Percentiles rank a stretch among this genome's conserved stretches.
These are phyloP conservation scores for Acanthococcus lagerstroemiae DNA, from an alignment of 2,888 invertebrate species.

Conservation along the genomic window DNA sequence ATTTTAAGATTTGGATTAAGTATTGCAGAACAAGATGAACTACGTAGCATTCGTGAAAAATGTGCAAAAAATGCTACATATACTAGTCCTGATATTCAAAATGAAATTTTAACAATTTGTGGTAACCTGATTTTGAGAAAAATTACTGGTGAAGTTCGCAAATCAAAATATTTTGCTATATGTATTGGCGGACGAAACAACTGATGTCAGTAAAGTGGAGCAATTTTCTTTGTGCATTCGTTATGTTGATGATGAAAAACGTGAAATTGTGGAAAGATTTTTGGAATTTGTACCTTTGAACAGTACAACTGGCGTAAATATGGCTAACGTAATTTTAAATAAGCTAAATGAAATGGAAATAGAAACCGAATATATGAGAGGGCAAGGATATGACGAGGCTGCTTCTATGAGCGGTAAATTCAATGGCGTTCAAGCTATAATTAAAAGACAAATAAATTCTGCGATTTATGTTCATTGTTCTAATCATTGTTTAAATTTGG, in stretches of 20 bases:
- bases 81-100: constrained; percentile 34
- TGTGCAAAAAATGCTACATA: constrained; percentile 33
- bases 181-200: constrained; percentile 36
- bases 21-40: neutral
- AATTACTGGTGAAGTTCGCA: constrained; percentile 32
- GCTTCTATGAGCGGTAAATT: neutral
- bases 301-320: constrained; percentile 4
- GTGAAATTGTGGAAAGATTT: constrained; percentile 9
- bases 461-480: too few relatives aligned
- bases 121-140: constrained; percentile 20
- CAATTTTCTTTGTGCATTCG: constrained; percentile 16
- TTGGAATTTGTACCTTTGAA: constrained; percentile 1
- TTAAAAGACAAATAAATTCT: neutral
- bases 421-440: neutral
- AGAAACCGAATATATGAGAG: neutral
- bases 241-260: constrained; percentile 9
- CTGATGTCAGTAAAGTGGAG: constrained; percentile 34
- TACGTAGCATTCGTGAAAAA: neutral
- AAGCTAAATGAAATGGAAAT: constrained; percentile 5
- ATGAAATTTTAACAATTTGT: constrained; percentile 33
- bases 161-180: constrained; percentile 33
- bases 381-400: constrained; percentile 2
- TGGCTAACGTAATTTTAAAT: constrained; percentile 9
- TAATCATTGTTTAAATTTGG: too few relatives aligned
- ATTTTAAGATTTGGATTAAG: constrained; percentile 2